Evolutionary conservation across 2,888 invertebrate genomes (phyloP).

Genomic region (Drosophila leonis): DNA sequence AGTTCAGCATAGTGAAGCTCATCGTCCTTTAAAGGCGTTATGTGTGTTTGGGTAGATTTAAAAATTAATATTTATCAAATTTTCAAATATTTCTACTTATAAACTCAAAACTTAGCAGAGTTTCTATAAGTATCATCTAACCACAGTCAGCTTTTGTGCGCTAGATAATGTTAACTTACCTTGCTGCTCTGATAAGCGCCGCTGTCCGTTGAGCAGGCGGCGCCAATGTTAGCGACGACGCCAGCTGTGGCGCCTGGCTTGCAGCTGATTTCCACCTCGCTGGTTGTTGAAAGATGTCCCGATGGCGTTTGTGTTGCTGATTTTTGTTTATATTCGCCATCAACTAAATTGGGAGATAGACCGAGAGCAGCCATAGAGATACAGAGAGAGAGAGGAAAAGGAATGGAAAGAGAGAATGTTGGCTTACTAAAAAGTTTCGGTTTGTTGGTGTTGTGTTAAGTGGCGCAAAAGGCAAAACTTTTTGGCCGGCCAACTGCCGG

Average conservation of each 20-base stretch:
- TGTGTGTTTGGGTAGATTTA: not conserved
- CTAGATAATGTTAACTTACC: constrained; percentile 65
- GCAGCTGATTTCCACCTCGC: constrained; percentile 85
- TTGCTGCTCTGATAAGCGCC: constrained; percentile 83
- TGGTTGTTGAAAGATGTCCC: constrained; percentile 86
- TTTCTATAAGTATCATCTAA: constrained; percentile 11
- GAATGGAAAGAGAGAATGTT: constrained; percentile 34
- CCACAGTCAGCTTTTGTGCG: not conserved
- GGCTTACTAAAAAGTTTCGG: constrained; percentile 65
- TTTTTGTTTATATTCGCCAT: constrained; percentile 91
- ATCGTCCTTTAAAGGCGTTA: constrained; percentile 74
- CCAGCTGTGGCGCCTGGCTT: constrained; percentile 82
- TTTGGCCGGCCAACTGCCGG: constrained; percentile 36
- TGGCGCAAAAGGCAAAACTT: constrained; percentile 62
- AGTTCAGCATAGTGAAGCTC: constrained; percentile 85
- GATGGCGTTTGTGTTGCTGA: constrained; percentile 90
- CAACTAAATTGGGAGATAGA: constrained; percentile 79
- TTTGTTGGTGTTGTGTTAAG: constrained; percentile 59
- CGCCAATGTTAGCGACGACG: constrained; percentile 50
- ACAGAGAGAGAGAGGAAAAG: not conserved
- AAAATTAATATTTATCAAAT: not conserved
- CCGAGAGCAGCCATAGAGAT: constrained; percentile 12
- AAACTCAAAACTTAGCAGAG: constrained; percentile 8
- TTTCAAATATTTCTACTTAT: constrained; percentile 3
- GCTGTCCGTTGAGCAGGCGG: constrained; percentile 65